Evolutionary conservation across 2,113 vertebrate species (phyloP), one percentile per base, ranked within the genome.

Genomic region (Danionella cerebrum): DNA sequence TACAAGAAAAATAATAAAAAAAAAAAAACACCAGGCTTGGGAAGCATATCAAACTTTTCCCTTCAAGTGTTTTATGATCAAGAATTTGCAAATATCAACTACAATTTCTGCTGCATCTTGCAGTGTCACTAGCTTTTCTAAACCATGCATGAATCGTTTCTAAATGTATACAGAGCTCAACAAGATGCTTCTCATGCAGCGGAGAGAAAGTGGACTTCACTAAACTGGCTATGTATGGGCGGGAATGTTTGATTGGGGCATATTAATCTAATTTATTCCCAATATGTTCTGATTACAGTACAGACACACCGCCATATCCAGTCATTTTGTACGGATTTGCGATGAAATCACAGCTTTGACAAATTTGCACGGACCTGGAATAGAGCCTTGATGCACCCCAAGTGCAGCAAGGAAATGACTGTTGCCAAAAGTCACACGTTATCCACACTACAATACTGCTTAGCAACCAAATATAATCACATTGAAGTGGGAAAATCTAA

Each of bases 361-460:
- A 35, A 65, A 53, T 29, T 39, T 36, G 55, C 11, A 13, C 25
- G 29, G 50, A 25, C n/a, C 55, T 31, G 47, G 63, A 18, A 33
- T 47, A 42, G 22, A 29, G 62, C 70, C 19, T 53, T 42, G 39
- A 41, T 38, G 44, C 33, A 62, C 25, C 14, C 6, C 8, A 60
- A 50, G 41, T 24, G n/a, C 16, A 47, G 41, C 11, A 33, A 22
- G 24, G 21, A 18, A 68, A 33, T 1, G 47, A 31, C 55, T 19
- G 21, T 33, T 36, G 62, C 55, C 59, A 51, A 78, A 58, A 75
- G 69, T 44, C 73, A 14, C 62, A 80, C 53, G 77, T 74, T 71
- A 83, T 69, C 35, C 65, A 73, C n/a, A n/a, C 84, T 79, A 89
- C 85, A 88, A 90, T 87, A 88, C 88, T 87, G 87, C 81, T 84